Base-by-base conservation (phyloP, 1,140 invertebrate species). In the Gonioctena quinquepunctata region DNA sequence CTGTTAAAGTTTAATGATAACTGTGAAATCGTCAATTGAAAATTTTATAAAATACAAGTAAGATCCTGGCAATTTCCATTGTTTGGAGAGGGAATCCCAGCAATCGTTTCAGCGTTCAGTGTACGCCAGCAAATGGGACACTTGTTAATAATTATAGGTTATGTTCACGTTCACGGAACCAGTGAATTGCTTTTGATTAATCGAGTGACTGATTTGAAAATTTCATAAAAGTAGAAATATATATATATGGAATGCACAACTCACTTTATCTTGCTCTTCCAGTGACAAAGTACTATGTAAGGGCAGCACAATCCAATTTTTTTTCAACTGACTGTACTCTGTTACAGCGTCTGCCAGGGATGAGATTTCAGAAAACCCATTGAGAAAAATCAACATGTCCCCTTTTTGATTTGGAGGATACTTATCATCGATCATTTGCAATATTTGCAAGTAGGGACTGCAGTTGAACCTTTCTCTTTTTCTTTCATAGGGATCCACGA, bases 361-460 rank as follows among this genome's bases (percentile, higher is more conserved):
- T 54, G 93, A 93, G 72, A 99, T 99, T 86, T 99, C 98, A 80
- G 92, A 92, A 77, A 98, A 93, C 18, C 98, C 98, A 82, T 96
- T 98, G 69, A 99, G 86, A 85, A 99, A 99, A 74, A 99, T 94
- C 3, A 99, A 85, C 3, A 99, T 85, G 86, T 99, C 98, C 0
- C 98, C 98, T 79, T 96, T 89, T 86, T 99, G 96, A 64, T 89
- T 88, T 54, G 84, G 90, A 73, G 89, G 86, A 87, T 93, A 95
- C 86, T 96, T 96, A 77, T 91, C 89, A 81, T 98, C 95, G 79
- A 99, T 97, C 65, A 94, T 85, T 81, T 96, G 93, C 83, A 99
- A 87, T 70, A 99, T 93, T 80, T 95, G 90, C 3, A 99, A 85
- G 79, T 96, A 99, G 0, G 97, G 97, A 66, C 91, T 91, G 2